Base-by-base conservation (phyloP, 2,113 vertebrate genomes). In the Passer domesticus region DNA sequence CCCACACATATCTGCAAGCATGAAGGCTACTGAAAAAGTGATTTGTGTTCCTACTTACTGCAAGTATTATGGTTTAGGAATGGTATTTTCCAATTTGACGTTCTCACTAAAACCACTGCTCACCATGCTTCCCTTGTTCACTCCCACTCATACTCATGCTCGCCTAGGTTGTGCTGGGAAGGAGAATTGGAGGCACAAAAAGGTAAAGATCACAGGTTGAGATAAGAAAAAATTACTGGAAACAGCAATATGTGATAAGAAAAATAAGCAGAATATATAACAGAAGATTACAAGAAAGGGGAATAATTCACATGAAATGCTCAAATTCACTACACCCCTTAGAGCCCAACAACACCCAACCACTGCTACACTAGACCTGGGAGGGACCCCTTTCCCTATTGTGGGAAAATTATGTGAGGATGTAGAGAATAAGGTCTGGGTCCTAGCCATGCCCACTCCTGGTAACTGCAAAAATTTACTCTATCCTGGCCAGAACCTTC, bases 121-220 rank as follows among this genome's bases (percentile, higher is more conserved):
- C 52, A 44, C 18, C 37, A 44, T 15, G 7, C 5, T 5, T 5
- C 4, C 13, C 3, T 77, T 1, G 0, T 24, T 76, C 35, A 50
- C 16, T 49, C 13, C 30, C 5, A 7, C 16, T 19, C 10, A 27
- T 46, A 9, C 22, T 70, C n/a, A 8, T 15, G 33, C 28, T 53
- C 39, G n/a, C 24, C n/a, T 28, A 30, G 28, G 5, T 8, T 13
- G 2, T 23, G 8, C 23, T 62, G 64, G n/a, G 58, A 50, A 41
- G 8, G 24, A 41, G 44, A 85, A 25, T 3, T 20, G 7, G 52
- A 75, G 24, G 20, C 10, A 75, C 20, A 43, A 35, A 66, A 35
- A 17, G 13, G 21, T 59, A 31, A 67, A 67, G 24, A 59, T 67
- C 25, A 43, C 0, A 0, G 20, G 17, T 9, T 31, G 35, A 35